These are phyloP conservation scores for Rousettus madagascariensis DNA, from an alignment of 2,797 vertebrate species.

Conservation along the genomic window DNA sequence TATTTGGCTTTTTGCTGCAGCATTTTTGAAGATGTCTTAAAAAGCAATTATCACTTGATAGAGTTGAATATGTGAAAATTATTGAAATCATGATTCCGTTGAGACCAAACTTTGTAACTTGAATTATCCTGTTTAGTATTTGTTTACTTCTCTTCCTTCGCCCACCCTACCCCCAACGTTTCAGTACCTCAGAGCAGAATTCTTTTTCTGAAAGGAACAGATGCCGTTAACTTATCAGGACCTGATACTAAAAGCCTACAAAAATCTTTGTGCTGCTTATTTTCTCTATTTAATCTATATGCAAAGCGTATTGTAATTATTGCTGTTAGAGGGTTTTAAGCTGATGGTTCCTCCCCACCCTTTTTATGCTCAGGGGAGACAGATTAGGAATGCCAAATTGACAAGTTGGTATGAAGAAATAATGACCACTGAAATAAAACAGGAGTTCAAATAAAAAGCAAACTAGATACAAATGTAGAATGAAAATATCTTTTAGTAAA, in stretches of 20 bases:
- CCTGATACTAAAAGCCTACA: constrained; percentile 69
- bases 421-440: constrained; percentile 77
- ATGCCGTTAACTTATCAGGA: constrained; percentile 77
- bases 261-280: constrained; percentile 71
- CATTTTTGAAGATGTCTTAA: constrained; percentile 75
- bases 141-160: constrained; percentile 47
- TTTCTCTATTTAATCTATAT: constrained; percentile 78
- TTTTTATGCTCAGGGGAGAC: constrained; percentile 59
- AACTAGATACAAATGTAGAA: constrained; percentile 75
- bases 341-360: neutral
- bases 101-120: constrained; percentile 68
- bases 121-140: constrained; percentile 65
- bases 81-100: constrained; percentile 44
- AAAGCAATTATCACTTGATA: constrained; percentile 69
- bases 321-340: constrained; percentile 66
- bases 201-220: constrained; percentile 68
- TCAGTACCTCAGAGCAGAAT: constrained; percentile 53
- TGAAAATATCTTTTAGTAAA: constrained; percentile 77
- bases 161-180: neutral
- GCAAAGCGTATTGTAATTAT: constrained; percentile 60
- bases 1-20: constrained; percentile 73
- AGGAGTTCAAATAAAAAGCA: constrained; percentile 75
- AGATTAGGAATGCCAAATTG: constrained; percentile 71
- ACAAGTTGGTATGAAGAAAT: constrained; percentile 73
- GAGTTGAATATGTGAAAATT: constrained; percentile 48